phyloP scores from a whole-genome alignment of 2,113 vertebrate genomes.

The Dipodomys stephensi region DNA sequence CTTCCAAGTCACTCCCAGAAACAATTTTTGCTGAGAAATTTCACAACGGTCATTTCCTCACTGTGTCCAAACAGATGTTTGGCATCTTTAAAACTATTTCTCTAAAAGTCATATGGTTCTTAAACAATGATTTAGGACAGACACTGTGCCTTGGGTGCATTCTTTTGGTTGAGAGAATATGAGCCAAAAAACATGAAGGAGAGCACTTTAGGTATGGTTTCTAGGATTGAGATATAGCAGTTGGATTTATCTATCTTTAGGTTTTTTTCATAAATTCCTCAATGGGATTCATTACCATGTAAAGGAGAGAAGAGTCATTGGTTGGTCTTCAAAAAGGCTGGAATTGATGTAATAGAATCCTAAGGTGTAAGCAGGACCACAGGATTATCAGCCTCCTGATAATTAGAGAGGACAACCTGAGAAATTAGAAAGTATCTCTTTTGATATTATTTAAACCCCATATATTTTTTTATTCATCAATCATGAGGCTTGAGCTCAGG shows the following conservation, averaged over 20 bases:
- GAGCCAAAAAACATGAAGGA: background rate
- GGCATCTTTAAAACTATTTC: conserved; percentile 30
- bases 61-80: conserved; percentile 46
- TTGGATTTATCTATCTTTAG: conserved; percentile 19
- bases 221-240: conserved; percentile 10
- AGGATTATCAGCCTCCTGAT: conserved; percentile 20
- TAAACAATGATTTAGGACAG: background rate
- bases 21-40: conserved; percentile 65
- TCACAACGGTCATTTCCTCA: conserved; percentile 61
- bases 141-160: background rate
- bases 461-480: background rate
- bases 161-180: conserved; percentile 26
- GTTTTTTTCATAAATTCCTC: conserved; percentile 55
- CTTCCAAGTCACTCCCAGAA: conserved; percentile 45
- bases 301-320: conserved; percentile 8
- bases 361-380: background rate
- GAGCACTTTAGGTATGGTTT: conserved; percentile 9
- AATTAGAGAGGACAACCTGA: background rate
- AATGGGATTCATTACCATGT: conserved; percentile 44
- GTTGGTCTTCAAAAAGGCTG: conserved; percentile 9
- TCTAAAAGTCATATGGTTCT: background rate
- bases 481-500: no score
- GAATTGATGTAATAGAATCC: conserved; percentile 17
- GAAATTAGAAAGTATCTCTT: conserved; percentile 42
- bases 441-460: conserved; percentile 49